Conservation (phyloP, 2,797 vertebrate species). For the Leptoclinus maculatus region DNA sequence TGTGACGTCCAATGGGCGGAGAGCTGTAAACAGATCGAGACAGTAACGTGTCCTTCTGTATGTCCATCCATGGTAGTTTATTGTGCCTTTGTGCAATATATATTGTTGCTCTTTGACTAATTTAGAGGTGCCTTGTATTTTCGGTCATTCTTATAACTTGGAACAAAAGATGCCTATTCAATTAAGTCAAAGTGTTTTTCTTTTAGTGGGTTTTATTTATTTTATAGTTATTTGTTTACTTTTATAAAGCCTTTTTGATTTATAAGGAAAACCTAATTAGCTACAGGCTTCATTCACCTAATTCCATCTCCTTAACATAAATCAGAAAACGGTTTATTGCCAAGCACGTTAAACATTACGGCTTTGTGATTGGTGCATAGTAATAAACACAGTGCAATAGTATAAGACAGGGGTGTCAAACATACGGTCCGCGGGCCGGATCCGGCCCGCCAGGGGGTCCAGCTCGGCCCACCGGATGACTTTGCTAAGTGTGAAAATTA, state of each 20-base stretch:
- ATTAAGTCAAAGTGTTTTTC: not conserved
- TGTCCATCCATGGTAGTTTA: not conserved
- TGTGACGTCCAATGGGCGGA: constrained; percentile 61
- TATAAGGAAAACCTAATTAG: not conserved
- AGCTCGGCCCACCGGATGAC: too few species aligned
- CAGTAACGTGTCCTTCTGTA: not conserved
- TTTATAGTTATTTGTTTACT: not conserved
- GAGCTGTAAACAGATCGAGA: constrained; percentile 7
- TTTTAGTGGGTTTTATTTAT: not conserved
- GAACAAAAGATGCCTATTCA: not conserved
- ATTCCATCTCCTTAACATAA: not conserved
- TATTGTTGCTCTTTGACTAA: not conserved
- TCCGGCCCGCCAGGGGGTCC: too few species aligned
- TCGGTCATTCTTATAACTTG: not conserved
- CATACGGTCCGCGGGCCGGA: too few species aligned
- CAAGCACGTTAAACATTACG: too few species aligned
- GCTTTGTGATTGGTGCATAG: too few species aligned
- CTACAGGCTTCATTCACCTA: not conserved
- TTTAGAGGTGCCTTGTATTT: not conserved
- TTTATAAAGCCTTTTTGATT: not conserved
- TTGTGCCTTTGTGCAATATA: not conserved
- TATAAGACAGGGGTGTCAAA: too few species aligned
- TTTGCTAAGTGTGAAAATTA: too few species aligned
- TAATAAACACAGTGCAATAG: too few species aligned
- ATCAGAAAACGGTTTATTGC: too few species aligned